phyloP scores from a whole-genome alignment of 2,113 vertebrate species.

The Panurus biarmicus region DNA sequence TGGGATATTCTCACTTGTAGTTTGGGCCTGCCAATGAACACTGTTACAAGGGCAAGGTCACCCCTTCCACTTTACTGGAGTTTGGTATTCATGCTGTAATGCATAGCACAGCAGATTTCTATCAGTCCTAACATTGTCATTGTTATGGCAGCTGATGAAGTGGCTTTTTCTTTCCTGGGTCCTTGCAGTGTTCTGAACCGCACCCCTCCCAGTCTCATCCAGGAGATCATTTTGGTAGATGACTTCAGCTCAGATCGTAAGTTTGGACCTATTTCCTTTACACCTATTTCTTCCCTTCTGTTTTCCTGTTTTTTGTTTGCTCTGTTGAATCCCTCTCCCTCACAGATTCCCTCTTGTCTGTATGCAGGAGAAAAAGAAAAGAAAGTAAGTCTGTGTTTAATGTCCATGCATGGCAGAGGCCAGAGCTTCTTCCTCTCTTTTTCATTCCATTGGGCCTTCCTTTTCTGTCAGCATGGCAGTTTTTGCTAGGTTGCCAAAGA shows the following conservation, averaged over 20 bases:
- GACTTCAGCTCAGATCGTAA: conserved; percentile 96
- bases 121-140: not conserved
- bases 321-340: not conserved
- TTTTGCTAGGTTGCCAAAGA: not conserved
- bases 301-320: not conserved
- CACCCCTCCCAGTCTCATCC: conserved; percentile 85
- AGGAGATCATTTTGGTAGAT: conserved; percentile 95
- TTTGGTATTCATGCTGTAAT: not conserved
- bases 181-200: conserved; percentile 84
- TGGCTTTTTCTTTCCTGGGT: not conserved
- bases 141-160: not conserved
- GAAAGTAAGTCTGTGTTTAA: not conserved
- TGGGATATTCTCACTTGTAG: not conserved
- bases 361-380: not conserved
- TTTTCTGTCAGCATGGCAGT: not conserved
- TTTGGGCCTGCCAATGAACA: not conserved
- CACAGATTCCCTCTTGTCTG: not conserved
- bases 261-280: conserved; percentile 50
- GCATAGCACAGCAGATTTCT: not conserved
- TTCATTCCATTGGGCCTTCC: not conserved
- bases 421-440: not conserved
- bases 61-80: not conserved
- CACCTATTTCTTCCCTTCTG: not conserved
- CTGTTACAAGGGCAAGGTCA: not conserved
- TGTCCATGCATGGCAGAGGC: not conserved